Conservation (phyloP, 2,888 invertebrate genomes). For the Parthenolecanium corni region DNA sequence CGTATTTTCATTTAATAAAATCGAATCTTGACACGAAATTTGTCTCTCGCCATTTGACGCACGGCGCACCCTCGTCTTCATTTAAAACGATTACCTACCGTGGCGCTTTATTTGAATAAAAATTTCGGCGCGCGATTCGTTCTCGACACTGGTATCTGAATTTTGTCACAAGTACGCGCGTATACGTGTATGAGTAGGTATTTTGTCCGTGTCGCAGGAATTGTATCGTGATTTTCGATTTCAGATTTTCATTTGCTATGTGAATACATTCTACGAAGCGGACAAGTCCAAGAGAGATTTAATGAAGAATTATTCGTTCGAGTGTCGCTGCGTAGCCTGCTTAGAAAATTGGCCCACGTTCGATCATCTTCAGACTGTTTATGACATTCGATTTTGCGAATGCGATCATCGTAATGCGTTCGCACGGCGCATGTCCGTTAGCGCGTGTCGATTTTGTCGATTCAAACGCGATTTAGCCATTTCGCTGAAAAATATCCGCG, state of each 20-base stretch:
- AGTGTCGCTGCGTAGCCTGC: conserved; percentile 18
- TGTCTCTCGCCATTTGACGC: no score
- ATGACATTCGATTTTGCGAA: conserved; percentile 17
- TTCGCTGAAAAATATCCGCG: conserved; percentile 11
- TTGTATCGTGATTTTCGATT: no score
- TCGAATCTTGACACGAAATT: no score
- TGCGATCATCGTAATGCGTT: conserved; percentile 19
- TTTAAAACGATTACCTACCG: no score
- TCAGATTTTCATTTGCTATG: conserved; percentile 18
- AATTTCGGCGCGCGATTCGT: no score
- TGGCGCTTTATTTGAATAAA: no score
- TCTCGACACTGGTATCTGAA: no score
- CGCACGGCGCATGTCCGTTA: conserved; percentile 11
- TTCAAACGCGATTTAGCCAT: conserved; percentile 15
- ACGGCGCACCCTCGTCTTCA: no score
- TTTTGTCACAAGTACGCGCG: no score
- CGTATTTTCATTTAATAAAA: no score
- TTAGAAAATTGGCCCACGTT: conserved; percentile 19
- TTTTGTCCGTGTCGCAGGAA: no score
- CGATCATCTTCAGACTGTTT: conserved; percentile 14
- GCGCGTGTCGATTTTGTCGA: conserved; percentile 15
- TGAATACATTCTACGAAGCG: conserved; percentile 20
- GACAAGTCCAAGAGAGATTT: conserved; percentile 5
- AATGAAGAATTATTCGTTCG: conserved; percentile 14
- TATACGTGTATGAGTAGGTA: no score